Base-by-base conservation (phyloP, 2,797 vertebrate species). In the Coilia nasus region DNA sequence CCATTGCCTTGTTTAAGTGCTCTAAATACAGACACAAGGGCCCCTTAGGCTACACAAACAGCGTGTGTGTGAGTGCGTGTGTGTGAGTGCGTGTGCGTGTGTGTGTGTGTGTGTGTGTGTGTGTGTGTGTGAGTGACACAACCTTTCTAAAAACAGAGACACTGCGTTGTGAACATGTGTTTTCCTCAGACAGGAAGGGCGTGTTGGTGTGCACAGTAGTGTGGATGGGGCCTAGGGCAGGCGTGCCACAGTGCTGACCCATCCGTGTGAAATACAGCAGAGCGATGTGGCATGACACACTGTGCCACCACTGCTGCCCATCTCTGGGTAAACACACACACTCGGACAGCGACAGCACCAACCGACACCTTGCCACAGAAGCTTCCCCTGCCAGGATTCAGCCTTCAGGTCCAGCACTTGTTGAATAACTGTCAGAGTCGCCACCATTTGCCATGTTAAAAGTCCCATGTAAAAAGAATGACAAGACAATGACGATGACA, bases 151-250 rank as follows among this genome's bases (percentile, higher is more conserved):
- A 44, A 78, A 78, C 71, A 78, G 71, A 35, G 67, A 44, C 31
- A 10, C 71, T 41, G 71, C 7, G 31, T 17, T 6, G 19, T 78
- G 31, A 21, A 78, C 71, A 78, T 78, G 71, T 78, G 71, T 78
- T 78, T 78, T 35, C 35, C 71, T 78, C 31, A 12, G 71, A 78
- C 56, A 82, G 57, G 56, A 41, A 50, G 80, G 57, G 78, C 44
- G 41, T 64, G 83, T 23, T 21, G 62, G 15, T 28, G 31, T 56
- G 54, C 6, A n/a, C n/a, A n/a, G n/a, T 41, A 5, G 35, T 41
- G 35, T 25, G 19, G 71, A n/a, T 71, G 67, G 71, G 50, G 2
- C 71, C 9, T 17, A 19, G 71, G 2, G 19, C 15, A 41, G 35
- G 7, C 17, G 17, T 41, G 71, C 71, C 71, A 10, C 71, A 44